These are phyloP conservation scores for Corythornis madagascariensis DNA, from an alignment of 2,113 vertebrate genomes.

Conservation along the genomic window DNA sequence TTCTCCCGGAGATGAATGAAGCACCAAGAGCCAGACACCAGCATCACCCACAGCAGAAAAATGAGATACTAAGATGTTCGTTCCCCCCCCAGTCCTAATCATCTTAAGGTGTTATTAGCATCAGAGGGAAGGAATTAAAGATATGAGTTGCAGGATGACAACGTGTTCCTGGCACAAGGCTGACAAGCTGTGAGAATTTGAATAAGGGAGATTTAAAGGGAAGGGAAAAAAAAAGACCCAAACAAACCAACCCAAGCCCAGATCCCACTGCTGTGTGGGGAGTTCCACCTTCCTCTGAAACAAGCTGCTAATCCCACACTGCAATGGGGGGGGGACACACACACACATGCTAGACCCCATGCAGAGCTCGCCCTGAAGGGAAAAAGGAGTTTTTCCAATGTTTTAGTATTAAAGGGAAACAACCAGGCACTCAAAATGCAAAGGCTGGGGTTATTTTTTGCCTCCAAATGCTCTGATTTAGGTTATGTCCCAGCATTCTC, in stretches of 20 bases:
- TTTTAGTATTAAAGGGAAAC: neutral
- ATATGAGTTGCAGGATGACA: constrained; percentile 36
- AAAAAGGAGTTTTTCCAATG: neutral
- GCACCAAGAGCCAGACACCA: neutral
- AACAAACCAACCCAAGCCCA: neutral
- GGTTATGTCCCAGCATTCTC: neutral
- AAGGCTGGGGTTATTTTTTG: neutral
- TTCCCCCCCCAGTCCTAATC: neutral
- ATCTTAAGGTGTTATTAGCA: constrained; percentile 60
- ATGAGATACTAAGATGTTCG: neutral
- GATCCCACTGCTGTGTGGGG: neutral
- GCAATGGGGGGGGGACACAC: neutral
- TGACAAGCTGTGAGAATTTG: constrained; percentile 10
- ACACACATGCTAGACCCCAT: neutral
- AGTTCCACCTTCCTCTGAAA: neutral
- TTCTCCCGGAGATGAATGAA: neutral
- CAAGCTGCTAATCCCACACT: neutral
- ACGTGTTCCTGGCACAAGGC: constrained; percentile 12
- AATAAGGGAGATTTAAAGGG: neutral
- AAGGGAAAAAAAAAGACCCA: neutral
- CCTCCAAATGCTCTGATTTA: neutral
- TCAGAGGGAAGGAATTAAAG: constrained; percentile 49
- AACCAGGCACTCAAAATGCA: neutral
- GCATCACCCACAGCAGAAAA: neutral
- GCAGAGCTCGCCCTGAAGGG: neutral